Percentiles rank a stretch among this genome's conserved stretches.
Conservation (phyloP, 2,888 invertebrate genomes). For the Eristalis intricaria region DNA sequence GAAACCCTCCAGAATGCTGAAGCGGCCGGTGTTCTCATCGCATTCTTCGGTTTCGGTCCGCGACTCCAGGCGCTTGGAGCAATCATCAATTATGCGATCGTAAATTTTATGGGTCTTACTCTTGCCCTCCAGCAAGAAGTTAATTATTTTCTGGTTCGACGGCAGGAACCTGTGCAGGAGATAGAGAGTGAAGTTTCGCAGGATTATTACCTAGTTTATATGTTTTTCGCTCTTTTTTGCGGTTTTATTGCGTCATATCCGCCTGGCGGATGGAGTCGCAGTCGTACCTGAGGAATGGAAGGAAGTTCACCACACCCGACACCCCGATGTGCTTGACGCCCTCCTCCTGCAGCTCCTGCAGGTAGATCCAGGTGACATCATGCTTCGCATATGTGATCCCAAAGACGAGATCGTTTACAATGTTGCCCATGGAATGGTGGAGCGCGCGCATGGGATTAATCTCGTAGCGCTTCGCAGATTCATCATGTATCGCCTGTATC, state of each 20-base stretch:
- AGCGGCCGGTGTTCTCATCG: conserved; percentile 73
- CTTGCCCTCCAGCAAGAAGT: conserved; percentile 87
- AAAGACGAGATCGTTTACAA: conserved; percentile 89
- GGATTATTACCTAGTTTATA: conserved; percentile 35
- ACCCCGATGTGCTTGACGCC: conserved; percentile 92
- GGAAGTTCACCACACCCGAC: conserved; percentile 91
- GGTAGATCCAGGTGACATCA: conserved; percentile 89
- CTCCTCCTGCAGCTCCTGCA: conserved; percentile 90
- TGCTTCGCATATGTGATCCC: conserved; percentile 87
- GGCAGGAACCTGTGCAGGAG: conserved; percentile 79
- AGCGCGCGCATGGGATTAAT: conserved; percentile 78
- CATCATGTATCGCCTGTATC: conserved; percentile 71
- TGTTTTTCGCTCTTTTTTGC: conserved; percentile 25
- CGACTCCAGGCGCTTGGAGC: conserved; percentile 77
- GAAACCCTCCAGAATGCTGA: conserved; percentile 85
- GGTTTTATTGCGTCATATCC: conserved; percentile 58
- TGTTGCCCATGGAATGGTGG: conserved; percentile 88
- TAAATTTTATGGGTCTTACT: conserved; percentile 88
- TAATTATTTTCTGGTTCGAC: conserved; percentile 85
- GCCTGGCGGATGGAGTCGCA: neutral
- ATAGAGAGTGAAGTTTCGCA: conserved; percentile 25
- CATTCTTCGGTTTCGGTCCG: conserved; percentile 76
- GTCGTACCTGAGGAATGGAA: conserved; percentile 88
- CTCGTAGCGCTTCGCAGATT: conserved; percentile 77
- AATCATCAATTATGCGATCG: conserved; percentile 85